A percentile compares a stretch with the other conserved stretches of the same genome.
Conservation (phyloP, 2,888 invertebrate genomes). For the Thalpophila matura region DNA sequence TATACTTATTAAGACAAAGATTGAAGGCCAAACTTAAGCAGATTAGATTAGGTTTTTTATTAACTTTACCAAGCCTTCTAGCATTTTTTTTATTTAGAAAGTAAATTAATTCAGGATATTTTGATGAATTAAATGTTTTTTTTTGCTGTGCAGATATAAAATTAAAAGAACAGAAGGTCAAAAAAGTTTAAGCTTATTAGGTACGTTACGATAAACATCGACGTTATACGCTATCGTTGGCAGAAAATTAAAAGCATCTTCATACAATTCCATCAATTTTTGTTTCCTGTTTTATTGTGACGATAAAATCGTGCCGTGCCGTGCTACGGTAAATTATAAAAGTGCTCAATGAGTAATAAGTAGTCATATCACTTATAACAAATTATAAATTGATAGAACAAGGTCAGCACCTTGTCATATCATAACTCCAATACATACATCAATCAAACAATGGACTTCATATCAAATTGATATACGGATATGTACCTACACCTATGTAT, state of each 20-base stretch:
- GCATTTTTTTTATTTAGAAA: constrained; percentile 10
- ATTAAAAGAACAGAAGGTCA: not conserved
- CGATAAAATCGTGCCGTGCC: too few relatives aligned
- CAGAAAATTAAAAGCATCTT: too few relatives aligned
- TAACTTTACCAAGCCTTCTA: constrained; percentile 3
- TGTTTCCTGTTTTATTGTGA: too few relatives aligned
- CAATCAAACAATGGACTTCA: constrained; percentile 22
- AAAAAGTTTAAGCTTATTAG: not conserved
- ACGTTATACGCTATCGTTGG: too few relatives aligned
- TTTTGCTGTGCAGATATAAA: not conserved
- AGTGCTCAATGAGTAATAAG: not conserved
- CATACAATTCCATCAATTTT: too few relatives aligned
- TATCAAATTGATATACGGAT: constrained; percentile 1
- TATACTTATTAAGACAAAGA: constrained; percentile 8
- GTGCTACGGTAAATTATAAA: too few relatives aligned
- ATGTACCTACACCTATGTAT: too few relatives aligned
- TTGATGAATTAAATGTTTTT: not conserved
- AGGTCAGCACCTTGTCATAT: constrained; percentile 42
- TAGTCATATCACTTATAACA: not conserved
- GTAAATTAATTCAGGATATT: constrained; percentile 17
- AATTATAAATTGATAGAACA: constrained; percentile 12
- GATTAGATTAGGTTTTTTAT: constrained; percentile 32
- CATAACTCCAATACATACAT: constrained; percentile 6
- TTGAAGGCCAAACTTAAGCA: constrained; percentile 5
- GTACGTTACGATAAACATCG: too few relatives aligned